These are phyloP conservation scores for Tragelaphus buxtoni DNA, from an alignment of 2,113 vertebrate species.

Conservation along the genomic window DNA sequence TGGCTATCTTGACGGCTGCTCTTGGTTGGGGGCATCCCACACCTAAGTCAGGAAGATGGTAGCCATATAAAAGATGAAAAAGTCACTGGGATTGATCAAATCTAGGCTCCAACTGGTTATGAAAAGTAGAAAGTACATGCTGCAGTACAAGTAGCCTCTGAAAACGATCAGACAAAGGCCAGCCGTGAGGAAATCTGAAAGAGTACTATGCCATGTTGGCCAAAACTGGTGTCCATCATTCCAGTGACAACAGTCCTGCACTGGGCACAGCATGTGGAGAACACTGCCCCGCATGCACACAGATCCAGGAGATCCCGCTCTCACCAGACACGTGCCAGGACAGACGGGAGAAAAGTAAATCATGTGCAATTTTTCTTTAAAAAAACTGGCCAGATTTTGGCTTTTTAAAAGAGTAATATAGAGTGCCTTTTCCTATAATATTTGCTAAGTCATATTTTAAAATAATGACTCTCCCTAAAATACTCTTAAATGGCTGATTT, in stretches of 20 bases:
- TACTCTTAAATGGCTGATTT: not conserved
- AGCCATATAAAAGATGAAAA: not conserved
- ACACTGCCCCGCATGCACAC: not conserved
- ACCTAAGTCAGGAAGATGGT: not conserved
- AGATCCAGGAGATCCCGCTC: rapidly evolving
- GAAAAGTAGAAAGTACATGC: not conserved
- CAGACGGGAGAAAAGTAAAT: not conserved
- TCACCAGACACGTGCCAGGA: not conserved
- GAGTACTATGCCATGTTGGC: not conserved
- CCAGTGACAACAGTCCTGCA: rapidly evolving
- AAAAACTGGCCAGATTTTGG: not conserved
- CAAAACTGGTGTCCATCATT: not conserved
- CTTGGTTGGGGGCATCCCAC: not conserved
- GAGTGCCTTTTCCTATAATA: not conserved
- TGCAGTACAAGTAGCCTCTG: not conserved
- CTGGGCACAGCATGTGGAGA: not conserved
- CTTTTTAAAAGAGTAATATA: not conserved
- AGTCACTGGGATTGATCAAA: not conserved
- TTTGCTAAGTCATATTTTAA: not conserved
- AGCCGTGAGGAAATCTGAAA: not conserved
- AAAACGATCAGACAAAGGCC: not conserved
- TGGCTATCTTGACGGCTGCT: rapidly evolving
- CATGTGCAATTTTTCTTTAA: not conserved
- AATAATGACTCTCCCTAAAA: not conserved
- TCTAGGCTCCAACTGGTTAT: not conserved